Conservation (phyloP, 2,113 vertebrate genomes). For the Saccopteryx bilineata region DNA sequence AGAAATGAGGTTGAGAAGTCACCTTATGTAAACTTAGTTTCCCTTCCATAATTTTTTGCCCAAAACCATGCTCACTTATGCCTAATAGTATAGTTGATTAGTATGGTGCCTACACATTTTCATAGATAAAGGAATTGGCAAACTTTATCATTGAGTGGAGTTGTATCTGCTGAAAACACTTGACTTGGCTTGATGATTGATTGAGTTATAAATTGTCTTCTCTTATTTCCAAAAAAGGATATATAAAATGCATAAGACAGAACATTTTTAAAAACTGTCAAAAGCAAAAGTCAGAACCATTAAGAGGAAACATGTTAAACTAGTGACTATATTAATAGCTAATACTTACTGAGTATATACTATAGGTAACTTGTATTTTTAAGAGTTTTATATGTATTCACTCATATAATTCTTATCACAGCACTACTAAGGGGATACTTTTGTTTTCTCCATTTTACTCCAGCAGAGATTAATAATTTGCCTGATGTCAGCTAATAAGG, state of each 20-base stretch:
- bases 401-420: background rate
- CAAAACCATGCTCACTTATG: background rate
- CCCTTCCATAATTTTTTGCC: background rate
- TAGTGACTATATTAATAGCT: background rate
- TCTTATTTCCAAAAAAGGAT: background rate
- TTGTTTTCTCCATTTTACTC: background rate
- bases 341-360: background rate
- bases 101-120: background rate
- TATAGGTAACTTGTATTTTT: background rate
- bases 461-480: background rate
- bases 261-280: conserved; percentile 21
- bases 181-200: background rate
- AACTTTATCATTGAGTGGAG: background rate
- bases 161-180: background rate
- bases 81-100: background rate
- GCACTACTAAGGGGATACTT: background rate
- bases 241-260: background rate
- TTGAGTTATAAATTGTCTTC: background rate
- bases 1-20: background rate
- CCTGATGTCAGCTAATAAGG: background rate
- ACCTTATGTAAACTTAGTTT: background rate
- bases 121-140: background rate
- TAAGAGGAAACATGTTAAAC: conserved; percentile 25
- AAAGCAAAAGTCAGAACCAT: conserved; percentile 23
- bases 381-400: background rate